These are phyloP conservation scores for Watsonalla cultraria DNA, from an alignment of 2,888 invertebrate species.

Conservation along the genomic window DNA sequence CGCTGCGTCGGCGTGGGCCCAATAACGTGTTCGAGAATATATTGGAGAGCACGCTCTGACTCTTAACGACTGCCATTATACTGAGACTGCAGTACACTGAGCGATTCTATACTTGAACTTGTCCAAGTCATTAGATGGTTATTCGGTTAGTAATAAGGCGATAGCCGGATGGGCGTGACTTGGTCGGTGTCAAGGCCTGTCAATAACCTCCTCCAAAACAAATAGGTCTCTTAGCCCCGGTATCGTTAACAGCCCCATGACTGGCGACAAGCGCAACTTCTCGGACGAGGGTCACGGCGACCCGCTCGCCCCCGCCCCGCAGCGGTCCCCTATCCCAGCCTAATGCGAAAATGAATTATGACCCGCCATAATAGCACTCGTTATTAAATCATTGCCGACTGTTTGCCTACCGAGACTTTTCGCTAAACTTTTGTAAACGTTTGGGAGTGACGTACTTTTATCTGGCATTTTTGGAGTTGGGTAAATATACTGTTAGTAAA, in stretches of 20 bases:
- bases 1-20: neutral
- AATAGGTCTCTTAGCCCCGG: neutral
- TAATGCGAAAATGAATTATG: conserved; percentile 58
- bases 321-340: conserved; percentile 16
- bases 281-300: conserved; percentile 17
- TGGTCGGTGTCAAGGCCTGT: neutral
- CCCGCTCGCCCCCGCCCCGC: conserved; percentile 7
- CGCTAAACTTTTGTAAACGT: neutral
- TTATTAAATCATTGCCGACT: conserved; percentile 46
- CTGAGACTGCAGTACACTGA: too few species aligned
- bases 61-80: neutral
- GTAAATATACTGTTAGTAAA: neutral
- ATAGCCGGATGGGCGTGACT: too few species aligned
- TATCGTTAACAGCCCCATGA: conserved; percentile 17
- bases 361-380: conserved; percentile 42
- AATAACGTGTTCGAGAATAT: neutral
- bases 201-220: neutral
- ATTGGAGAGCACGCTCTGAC: neutral
- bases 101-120: too few species aligned
- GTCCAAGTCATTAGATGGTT: too few species aligned
- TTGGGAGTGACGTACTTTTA: conserved; percentile 1
- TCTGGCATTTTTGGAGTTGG: neutral
- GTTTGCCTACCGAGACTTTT: conserved; percentile 2
- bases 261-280: conserved; percentile 20
- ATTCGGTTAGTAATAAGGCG: too few species aligned